A percentile compares a stretch with the other conserved stretches of the same genome.
Conservation (phyloP, 2,113 vertebrate species). For the Philantomba maxwellii region DNA sequence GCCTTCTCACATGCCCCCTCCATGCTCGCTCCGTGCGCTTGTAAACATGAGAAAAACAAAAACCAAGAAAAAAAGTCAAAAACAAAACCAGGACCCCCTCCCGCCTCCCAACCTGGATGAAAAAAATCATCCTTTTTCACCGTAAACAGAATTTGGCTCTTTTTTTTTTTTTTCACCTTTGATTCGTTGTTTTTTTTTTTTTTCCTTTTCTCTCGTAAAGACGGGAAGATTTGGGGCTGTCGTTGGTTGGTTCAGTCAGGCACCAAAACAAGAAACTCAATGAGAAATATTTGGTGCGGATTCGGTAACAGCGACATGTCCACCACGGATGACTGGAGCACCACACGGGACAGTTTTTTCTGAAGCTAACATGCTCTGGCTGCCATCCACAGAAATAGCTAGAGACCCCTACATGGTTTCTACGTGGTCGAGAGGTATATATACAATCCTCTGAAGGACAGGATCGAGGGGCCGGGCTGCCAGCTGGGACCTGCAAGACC, state of each 20-base stretch:
- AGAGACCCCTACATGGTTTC: slow-evolving; percentile 87
- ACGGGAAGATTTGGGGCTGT: slow-evolving; percentile 66
- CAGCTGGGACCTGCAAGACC: slow-evolving; percentile 77
- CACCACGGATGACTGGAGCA: slow-evolving; percentile 87
- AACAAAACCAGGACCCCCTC: slow-evolving; percentile 18
- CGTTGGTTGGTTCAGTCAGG: slow-evolving; percentile 78
- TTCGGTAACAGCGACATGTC: slow-evolving; percentile 85
- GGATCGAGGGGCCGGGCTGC: slow-evolving; percentile 82
- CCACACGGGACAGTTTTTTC: slow-evolving; percentile 85
- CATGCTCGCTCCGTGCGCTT: slow-evolving; percentile 62
- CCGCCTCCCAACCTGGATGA: slow-evolving; percentile 53
- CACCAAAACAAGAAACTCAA: slow-evolving; percentile 84
- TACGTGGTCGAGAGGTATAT: slow-evolving; percentile 88
- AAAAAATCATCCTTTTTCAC: slow-evolving; percentile 72
- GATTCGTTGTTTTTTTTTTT: not conserved
- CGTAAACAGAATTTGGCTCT: slow-evolving; percentile 83
- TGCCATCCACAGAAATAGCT: slow-evolving; percentile 86
- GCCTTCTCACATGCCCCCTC: not conserved
- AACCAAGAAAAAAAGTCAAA: slow-evolving; percentile 66
- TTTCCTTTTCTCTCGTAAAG: slow-evolving; percentile 50
- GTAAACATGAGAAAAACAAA: slow-evolving; percentile 81
- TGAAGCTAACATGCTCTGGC: slow-evolving; percentile 87
- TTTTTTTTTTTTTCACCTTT: slow-evolving; percentile 44
- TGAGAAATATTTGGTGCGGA: slow-evolving; percentile 85
- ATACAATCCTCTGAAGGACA: slow-evolving; percentile 83